Evolutionary conservation across 2,888 invertebrate genomes (phyloP).

Genomic region (Melitaea athalia): DNA sequence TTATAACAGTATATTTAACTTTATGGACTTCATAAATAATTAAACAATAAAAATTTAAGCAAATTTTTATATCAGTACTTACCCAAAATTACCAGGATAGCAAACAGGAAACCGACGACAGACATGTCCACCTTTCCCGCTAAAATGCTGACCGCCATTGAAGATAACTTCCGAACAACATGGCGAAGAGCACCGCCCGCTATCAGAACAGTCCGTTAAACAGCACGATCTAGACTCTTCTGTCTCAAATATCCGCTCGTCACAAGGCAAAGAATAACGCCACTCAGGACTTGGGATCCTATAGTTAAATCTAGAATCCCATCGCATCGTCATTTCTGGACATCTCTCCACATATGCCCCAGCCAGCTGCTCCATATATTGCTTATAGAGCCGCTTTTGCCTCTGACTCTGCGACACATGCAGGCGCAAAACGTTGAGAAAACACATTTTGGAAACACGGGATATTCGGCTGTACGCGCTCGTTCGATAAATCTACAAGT

Average conservation of each 20-base stretch:
- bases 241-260: conserved; percentile 63
- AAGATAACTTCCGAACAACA: conserved; percentile 80
- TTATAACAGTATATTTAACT: too few species aligned
- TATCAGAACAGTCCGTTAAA: conserved; percentile 68
- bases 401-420: conserved; percentile 79
- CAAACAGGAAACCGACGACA: conserved; percentile 64
- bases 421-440: conserved; percentile 80
- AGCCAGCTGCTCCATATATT: conserved; percentile 75
- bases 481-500: conserved; percentile 7
- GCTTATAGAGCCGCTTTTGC: conserved; percentile 77
- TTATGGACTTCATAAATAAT: too few species aligned
- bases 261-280: conserved; percentile 63
- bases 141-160: conserved; percentile 76
- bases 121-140: conserved; percentile 62
- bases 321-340: conserved; percentile 62
- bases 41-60: not conserved
- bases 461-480: not conserved
- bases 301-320: conserved; percentile 60
- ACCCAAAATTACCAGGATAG: conserved; percentile 77
- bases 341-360: conserved; percentile 75
- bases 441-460: conserved; percentile 75
- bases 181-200: conserved; percentile 74
- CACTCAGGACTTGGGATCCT: conserved; percentile 63
- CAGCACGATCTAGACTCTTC: conserved; percentile 63
- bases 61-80: conserved; percentile 46